These are phyloP conservation scores for Cheilosia vernalis DNA, from an alignment of 2,888 invertebrate species.

Conservation along the genomic window DNA sequence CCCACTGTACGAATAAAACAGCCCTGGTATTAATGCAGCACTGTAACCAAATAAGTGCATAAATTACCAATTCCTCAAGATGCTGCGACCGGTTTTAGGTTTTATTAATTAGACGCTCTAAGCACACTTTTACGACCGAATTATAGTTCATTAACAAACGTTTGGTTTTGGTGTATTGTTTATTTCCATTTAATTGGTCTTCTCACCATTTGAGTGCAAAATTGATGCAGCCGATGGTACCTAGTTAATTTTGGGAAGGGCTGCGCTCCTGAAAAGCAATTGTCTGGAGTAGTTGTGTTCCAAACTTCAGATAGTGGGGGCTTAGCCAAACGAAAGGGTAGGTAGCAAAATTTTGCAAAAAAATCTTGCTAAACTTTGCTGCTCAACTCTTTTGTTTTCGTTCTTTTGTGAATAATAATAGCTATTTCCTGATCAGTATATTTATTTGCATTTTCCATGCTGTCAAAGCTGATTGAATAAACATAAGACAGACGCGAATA, in stretches of 20 bases:
- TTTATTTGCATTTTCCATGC: neutral
- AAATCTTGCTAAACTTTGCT: neutral
- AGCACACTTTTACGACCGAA: neutral
- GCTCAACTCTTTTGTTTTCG: conserved; percentile 13
- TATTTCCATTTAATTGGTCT: neutral
- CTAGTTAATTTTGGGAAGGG: neutral
- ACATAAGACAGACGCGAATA: neutral
- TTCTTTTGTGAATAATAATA: neutral
- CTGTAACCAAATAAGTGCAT: neutral
- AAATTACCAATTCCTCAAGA: neutral
- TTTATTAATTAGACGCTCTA: neutral
- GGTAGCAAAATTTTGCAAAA: too few species aligned
- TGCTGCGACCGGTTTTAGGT: neutral
- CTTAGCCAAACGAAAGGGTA: neutral
- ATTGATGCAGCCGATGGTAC: neutral
- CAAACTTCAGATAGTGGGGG: neutral
- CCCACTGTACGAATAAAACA: neutral
- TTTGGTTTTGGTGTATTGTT: neutral
- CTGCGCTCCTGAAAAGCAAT: neutral
- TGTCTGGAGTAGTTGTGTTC: conserved; percentile 5
- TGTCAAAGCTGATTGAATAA: conserved; percentile 14
- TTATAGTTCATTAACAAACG: conserved; percentile 2
- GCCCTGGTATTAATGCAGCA: neutral
- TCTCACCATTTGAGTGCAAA: neutral
- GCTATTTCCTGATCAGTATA: neutral